A percentile compares a stretch with the other conserved stretches of the same genome.
phyloP scores from a whole-genome alignment of 2,113 vertebrate genomes.

The Glaucidium brasilianum region DNA sequence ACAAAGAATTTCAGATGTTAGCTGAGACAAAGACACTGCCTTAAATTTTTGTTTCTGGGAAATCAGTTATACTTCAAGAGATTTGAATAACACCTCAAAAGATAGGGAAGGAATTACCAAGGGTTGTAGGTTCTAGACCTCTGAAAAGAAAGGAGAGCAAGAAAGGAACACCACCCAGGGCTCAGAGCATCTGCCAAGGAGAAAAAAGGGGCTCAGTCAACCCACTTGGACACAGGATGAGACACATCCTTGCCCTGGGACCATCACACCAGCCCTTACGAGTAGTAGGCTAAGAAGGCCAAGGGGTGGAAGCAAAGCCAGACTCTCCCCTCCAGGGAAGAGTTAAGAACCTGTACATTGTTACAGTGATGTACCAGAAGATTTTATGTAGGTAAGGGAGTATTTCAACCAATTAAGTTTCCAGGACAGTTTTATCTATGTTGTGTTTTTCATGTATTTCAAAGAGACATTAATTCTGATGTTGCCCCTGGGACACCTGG shows the following conservation, averaged over 20 bases:
- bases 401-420: background rate
- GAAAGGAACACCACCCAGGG: background rate
- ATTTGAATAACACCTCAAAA: background rate
- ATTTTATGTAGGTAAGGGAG: background rate
- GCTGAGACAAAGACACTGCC: background rate
- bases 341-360: background rate
- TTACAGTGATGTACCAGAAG: background rate
- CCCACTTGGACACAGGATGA: background rate
- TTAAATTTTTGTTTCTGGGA: background rate
- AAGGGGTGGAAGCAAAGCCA: background rate
- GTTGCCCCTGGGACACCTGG: background rate
- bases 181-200: slow-evolving; percentile 18
- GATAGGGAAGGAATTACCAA: background rate
- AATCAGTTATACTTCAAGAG: background rate
- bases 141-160: background rate
- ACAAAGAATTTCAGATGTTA: background rate
- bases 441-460: background rate
- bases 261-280: background rate
- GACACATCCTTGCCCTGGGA: background rate
- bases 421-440: background rate
- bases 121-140: background rate
- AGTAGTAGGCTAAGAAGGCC: background rate
- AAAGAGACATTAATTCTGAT: background rate
- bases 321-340: background rate
- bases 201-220: background rate